These are phyloP conservation scores for Brachirus orientalis DNA, from an alignment of 2,113 vertebrate genomes.

Conservation along the genomic window DNA sequence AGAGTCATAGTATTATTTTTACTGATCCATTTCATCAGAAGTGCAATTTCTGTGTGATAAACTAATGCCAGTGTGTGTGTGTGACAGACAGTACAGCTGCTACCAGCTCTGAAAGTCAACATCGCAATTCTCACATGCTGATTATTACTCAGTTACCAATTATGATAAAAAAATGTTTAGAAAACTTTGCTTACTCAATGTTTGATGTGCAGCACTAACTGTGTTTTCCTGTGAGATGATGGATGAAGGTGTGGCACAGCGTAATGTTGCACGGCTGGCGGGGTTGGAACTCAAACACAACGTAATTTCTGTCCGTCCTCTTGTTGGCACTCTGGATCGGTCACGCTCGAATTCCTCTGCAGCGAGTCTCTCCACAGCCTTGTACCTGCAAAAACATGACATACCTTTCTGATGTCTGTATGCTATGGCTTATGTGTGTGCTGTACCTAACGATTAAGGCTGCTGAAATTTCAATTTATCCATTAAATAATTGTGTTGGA, in stretches of 20 bases:
- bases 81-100: too few relatives aligned
- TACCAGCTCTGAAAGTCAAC: too few relatives aligned
- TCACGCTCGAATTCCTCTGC: constrained; percentile 91
- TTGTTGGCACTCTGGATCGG: constrained; percentile 79
- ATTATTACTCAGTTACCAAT: too few relatives aligned
- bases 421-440: background rate
- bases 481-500: background rate
- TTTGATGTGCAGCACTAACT: constrained; percentile 43
- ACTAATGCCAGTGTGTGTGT: too few relatives aligned
- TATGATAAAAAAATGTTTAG: too few relatives aligned
- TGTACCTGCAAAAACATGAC: constrained; percentile 86
- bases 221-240: constrained; percentile 78
- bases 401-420: background rate
- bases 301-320: constrained; percentile 90
- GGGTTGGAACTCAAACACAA: constrained; percentile 88
- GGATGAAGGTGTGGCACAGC: constrained; percentile 77
- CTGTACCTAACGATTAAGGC: background rate
- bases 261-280: constrained; percentile 68
- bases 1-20: too few relatives aligned
- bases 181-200: constrained; percentile 77
- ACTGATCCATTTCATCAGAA: too few relatives aligned
- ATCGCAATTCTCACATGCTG: too few relatives aligned
- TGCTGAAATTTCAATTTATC: background rate
- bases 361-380: constrained; percentile 90
- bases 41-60: too few relatives aligned